Evolutionary conservation across 2,888 invertebrate species (phyloP), one percentile per base, ranked within the genome.

Genomic region (Apeira syringaria): DNA sequence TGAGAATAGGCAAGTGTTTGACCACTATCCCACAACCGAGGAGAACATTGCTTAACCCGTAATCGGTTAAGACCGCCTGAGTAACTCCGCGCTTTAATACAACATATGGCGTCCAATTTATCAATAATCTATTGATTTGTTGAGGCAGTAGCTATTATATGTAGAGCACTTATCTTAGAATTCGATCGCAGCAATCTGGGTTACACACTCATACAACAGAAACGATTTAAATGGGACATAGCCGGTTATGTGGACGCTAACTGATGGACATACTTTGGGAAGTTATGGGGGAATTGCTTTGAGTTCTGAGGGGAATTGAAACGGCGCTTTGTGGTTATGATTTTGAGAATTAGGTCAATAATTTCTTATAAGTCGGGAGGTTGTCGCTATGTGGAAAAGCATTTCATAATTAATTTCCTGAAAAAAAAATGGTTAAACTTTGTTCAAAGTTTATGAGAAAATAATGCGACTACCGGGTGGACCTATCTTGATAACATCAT

Each of bases 161-260:
- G 4, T 15, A 32, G 8, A 12, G 15, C 17, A 34, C 35, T 18
- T 35, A 27, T 35, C 35, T 35, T 11, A 18, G 18, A 27, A n/a
- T 35, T 35, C 27, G 11, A 27, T 35, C 35, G 24, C 7, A 27
- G 27, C 35, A 35, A 35, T 35, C 35, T 35, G 35, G 35, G 35
- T 35, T 35, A 35, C 35, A 27, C 27, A 15, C 25, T 8, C 20
- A 12, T 9, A 28, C 28, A 31, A 18, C 30, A 18, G 25, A 11
- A 34, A 26, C 24, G 34, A 26, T 26, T 24, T 5, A 26, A 34
- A 34, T 26, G 26, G 26, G 25, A 4, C 26, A 26, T 34, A 10
- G 34, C 34, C 10, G 34, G 34, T 34, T 26, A 26, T 34, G 17
- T 26, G 26, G 15, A 15, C 11, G 11, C 11, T 22, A n/a, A 12